Conservation (phyloP, 2,113 vertebrate species). For the Callospermophilus lateralis region DNA sequence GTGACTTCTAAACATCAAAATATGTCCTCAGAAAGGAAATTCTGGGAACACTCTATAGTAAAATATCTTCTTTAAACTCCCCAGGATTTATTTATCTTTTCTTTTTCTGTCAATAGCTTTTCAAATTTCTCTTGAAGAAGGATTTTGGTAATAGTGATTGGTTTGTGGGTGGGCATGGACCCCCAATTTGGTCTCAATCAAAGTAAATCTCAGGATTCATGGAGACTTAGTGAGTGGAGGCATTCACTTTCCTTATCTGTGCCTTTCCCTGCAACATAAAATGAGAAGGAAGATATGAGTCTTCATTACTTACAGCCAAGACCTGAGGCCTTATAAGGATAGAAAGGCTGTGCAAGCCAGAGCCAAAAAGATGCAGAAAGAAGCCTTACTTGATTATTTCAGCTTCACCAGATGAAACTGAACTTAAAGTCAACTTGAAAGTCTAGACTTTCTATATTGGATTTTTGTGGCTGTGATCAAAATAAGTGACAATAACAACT, state of each 20-base stretch:
- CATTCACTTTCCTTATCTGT: neutral
- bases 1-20: neutral
- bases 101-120: neutral
- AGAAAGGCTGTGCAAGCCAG: neutral
- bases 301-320: neutral
- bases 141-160: neutral
- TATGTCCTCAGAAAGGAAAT: neutral
- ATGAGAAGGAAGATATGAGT: neutral
- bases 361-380: no score
- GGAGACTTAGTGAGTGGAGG: neutral
- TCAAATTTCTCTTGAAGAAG: neutral
- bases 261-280: neutral
- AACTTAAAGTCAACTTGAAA: neutral
- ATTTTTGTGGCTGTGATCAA: no score
- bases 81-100: neutral
- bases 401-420: neutral
- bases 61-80: neutral
- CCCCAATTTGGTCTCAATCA: neutral
- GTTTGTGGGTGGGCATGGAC: accelerated
- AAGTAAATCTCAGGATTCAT: neutral
- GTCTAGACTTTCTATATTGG: neutral
- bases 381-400: neutral
- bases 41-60: neutral
- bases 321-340: neutral
- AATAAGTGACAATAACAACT: no score